These are phyloP conservation scores for Drosophila pullipes DNA, from an alignment of 2,888 invertebrate species.

Conservation along the genomic window DNA sequence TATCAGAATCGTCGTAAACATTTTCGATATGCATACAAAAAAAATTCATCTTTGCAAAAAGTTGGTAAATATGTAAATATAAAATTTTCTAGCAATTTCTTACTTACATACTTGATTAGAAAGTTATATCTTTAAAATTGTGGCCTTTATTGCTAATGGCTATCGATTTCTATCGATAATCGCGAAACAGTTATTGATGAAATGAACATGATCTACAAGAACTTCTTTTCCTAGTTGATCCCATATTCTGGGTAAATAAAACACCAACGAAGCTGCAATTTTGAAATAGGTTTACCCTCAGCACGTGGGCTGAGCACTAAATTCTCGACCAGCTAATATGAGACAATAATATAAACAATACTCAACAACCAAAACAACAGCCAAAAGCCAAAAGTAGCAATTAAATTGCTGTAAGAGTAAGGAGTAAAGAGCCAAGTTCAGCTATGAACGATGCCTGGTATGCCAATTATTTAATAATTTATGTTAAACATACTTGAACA, in stretches of 20 bases:
- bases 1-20: background rate
- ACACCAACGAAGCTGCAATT: slow-evolving; percentile 2
- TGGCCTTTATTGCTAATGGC: background rate
- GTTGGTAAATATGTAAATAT: background rate
- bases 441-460: background rate
- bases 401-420: background rate
- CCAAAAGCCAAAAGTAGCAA: background rate
- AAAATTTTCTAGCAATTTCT: background rate
- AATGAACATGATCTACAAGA: background rate
- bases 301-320: no score
- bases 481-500: background rate
- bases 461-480: background rate
- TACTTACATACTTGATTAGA: background rate
- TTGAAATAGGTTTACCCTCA: no score
- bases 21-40: background rate
- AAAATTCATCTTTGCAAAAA: background rate
- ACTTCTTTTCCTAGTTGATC: background rate
- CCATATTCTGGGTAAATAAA: no score
- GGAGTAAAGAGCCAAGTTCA: background rate
- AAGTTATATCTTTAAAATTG: background rate
- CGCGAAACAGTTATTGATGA: background rate
- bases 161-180: background rate
- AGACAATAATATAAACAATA: no score
- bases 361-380: background rate
- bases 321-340: no score